phyloP scores from a whole-genome alignment of 2,888 invertebrate genomes.

The Hydrotaea diabolus region DNA sequence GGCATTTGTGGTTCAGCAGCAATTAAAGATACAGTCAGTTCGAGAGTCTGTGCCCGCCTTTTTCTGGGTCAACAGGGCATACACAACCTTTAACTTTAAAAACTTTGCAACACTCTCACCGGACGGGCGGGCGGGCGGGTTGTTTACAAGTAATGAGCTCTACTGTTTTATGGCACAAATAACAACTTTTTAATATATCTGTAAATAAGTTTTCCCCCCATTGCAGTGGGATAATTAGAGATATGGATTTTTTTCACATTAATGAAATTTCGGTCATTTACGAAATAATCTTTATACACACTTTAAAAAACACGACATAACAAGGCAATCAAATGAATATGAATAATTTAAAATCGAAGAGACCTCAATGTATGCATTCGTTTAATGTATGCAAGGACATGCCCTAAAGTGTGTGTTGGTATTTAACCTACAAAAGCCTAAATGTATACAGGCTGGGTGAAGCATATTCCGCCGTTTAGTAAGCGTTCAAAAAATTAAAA shows the following conservation, averaged over 20 bases:
- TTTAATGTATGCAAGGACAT: too few relatives aligned
- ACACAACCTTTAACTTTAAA: constrained; percentile 7
- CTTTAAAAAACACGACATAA: too few relatives aligned
- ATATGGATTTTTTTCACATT: not conserved
- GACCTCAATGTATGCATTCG: too few relatives aligned
- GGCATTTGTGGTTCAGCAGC: constrained; percentile 7
- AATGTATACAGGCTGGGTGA: not conserved
- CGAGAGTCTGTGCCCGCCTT: not conserved
- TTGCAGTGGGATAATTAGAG: not conserved
- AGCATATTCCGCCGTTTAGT: too few relatives aligned
- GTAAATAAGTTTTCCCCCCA: not conserved
- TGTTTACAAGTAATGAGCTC: too few relatives aligned
- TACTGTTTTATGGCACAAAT: not conserved
- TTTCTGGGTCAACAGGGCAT: not conserved
- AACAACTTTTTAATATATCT: not conserved
- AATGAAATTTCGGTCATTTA: not conserved
- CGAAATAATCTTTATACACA: too few relatives aligned
- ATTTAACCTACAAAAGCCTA: not conserved
- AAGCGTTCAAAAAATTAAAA: too few relatives aligned
- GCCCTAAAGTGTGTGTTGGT: not conserved
- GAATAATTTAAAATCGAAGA: too few relatives aligned
- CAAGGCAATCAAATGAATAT: too few relatives aligned
- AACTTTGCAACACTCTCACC: not conserved
- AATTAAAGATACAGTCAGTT: constrained; percentile 5
- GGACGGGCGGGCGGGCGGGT: not conserved